phyloP scores from a whole-genome alignment of 2,113 vertebrate genomes.

The Plestiodon gilberti region DNA sequence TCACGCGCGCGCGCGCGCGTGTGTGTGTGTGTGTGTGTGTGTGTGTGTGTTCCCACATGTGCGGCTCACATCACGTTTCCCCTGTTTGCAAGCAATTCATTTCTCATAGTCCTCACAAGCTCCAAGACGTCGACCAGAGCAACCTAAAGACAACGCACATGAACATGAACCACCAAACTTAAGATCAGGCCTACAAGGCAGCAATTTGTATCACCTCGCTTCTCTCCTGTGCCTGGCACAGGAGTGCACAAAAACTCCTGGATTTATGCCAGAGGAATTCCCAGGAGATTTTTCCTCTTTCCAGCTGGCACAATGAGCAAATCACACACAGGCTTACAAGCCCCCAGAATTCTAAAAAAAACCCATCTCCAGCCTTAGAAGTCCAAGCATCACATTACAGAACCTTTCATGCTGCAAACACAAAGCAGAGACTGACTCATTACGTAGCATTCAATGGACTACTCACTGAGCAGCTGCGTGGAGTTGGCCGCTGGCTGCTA shows the following conservation, averaged over 20 bases:
- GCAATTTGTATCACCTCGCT: background rate
- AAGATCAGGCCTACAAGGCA: background rate
- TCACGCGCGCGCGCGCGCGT: no score
- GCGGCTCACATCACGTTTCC: background rate
- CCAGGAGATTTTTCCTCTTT: slow-evolving; percentile 4
- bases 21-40: background rate
- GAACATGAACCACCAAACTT: background rate
- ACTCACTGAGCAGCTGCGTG: slow-evolving; percentile 20
- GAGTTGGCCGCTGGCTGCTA: background rate
- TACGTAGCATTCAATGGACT: background rate
- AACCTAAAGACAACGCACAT: background rate
- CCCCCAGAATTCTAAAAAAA: background rate
- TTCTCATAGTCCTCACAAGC: background rate
- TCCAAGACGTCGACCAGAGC: background rate
- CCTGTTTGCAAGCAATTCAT: background rate
- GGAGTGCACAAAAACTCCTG: background rate
- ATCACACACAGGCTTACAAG: background rate
- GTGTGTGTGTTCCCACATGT: slow-evolving; percentile 8
- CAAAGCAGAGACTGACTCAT: background rate
- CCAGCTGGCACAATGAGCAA: slow-evolving; percentile 7
- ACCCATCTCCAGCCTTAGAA: background rate
- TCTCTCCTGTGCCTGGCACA: background rate
- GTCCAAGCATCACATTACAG: slow-evolving; percentile 18
- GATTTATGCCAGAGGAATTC: slow-evolving; percentile 4
- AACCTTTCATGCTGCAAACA: background rate